phyloP scores from a whole-genome alignment of 2,113 vertebrate genomes.

The Pluvialis apricaria region DNA sequence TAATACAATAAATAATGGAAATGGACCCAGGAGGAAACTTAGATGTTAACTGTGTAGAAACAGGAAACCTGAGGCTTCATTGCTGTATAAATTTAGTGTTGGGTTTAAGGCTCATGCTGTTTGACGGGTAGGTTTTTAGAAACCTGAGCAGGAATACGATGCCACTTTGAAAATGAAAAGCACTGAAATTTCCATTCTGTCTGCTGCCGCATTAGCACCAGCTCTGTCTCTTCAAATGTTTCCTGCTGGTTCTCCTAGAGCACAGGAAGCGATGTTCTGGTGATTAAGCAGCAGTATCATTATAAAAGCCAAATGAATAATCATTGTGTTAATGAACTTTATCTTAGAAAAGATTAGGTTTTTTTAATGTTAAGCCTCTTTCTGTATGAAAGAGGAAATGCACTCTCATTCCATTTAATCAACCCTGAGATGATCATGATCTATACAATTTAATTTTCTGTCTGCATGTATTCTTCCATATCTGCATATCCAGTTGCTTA shows the following conservation, averaged over 20 bases:
- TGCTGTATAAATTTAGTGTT: conserved; percentile 46
- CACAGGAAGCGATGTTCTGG: conserved; percentile 76
- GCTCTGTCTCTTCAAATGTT: conserved; percentile 59
- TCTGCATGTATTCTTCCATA: conserved; percentile 22
- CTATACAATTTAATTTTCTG: conserved; percentile 65
- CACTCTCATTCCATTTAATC: conserved; percentile 73
- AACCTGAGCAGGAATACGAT: conserved; percentile 40
- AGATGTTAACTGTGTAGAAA: conserved; percentile 43
- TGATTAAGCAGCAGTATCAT: conserved; percentile 79
- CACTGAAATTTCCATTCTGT: conserved; percentile 11
- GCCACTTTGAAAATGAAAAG: conserved; percentile 33
- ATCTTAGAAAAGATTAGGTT: conserved; percentile 74
- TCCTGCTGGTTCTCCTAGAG: conserved; percentile 70
- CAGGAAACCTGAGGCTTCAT: conserved; percentile 48
- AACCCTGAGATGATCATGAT: conserved; percentile 62
- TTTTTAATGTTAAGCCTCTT: conserved; percentile 72
- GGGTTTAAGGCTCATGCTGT: conserved; percentile 53
- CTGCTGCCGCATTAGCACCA: conserved; percentile 34
- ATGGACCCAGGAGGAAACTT: conserved; percentile 42
- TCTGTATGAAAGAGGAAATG: conserved; percentile 70
- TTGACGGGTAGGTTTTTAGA: conserved; percentile 22
- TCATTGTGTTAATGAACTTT: conserved; percentile 80
- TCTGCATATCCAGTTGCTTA: background rate
- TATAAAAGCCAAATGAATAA: conserved; percentile 79
- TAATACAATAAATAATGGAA: conserved; percentile 64